Percentiles rank a stretch among this genome's conserved stretches.
phyloP scores from a whole-genome alignment of 2,113 vertebrate species.

The Pedetes capensis region DNA sequence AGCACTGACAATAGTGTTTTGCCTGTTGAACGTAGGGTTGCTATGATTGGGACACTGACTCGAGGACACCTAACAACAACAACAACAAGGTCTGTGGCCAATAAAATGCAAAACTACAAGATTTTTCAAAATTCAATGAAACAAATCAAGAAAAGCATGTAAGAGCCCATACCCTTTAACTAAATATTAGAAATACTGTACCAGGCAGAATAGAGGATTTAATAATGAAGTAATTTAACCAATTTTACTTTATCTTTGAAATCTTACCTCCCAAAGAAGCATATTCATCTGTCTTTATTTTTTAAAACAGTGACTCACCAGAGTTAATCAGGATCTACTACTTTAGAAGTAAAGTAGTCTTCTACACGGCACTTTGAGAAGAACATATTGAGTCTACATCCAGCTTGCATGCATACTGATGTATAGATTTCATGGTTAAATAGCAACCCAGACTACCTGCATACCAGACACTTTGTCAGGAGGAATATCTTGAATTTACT shows the following conservation, averaged over 20 bases:
- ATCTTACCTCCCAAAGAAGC: background rate
- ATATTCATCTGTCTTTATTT: background rate
- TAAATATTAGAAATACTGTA: background rate
- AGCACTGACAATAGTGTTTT: no score
- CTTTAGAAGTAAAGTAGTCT: background rate
- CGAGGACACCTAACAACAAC: no score
- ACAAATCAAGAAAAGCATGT: conserved; percentile 26
- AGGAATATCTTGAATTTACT: background rate
- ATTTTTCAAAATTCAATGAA: background rate
- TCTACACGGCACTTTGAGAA: background rate
- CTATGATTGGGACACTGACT: no score
- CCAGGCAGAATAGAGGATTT: background rate
- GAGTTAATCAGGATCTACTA: background rate
- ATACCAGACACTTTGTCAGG: background rate
- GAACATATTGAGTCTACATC: no score
- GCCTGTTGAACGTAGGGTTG: no score
- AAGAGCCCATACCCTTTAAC: background rate
- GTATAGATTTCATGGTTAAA: no score
- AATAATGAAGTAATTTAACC: conserved; percentile 25
- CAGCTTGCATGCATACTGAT: no score
- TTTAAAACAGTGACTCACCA: background rate
- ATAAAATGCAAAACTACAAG: background rate
- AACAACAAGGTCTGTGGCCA: no score
- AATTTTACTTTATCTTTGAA: conserved; percentile 10
- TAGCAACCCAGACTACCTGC: background rate